These are phyloP conservation scores for Drosophila oshimai DNA, from an alignment of 1,140 invertebrate genomes.

Conservation along the genomic window DNA sequence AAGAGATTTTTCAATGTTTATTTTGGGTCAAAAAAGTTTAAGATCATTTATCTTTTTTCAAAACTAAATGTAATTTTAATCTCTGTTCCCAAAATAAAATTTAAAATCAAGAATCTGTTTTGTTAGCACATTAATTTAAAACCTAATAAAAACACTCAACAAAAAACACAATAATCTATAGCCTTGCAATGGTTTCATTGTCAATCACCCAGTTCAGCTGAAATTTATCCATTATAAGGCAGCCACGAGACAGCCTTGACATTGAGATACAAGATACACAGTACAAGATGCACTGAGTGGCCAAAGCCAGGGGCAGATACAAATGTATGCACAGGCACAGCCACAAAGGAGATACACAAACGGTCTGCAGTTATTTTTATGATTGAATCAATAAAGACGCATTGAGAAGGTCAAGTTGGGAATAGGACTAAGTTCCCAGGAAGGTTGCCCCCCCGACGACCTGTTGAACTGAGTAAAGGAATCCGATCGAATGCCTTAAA, in stretches of 20 bases:
- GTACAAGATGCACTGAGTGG: slow-evolving; percentile 7
- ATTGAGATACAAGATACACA: slow-evolving; percentile 44
- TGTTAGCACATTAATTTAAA: neutral
- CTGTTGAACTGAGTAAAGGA: slow-evolving; percentile 45
- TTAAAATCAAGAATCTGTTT: too few species aligned
- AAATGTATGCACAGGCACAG: neutral
- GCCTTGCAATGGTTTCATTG: slow-evolving; percentile 15
- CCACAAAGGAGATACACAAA: slow-evolving; percentile 6
- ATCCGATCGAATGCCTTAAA: slow-evolving; percentile 18
- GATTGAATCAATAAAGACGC: slow-evolving; percentile 72
- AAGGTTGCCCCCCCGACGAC: slow-evolving; percentile 7
- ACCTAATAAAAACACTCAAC: too few species aligned
- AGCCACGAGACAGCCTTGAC: slow-evolving; percentile 45
- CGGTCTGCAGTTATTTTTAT: slow-evolving; percentile 66
- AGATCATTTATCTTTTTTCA: too few species aligned
- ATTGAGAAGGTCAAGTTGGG: slow-evolving; percentile 46
- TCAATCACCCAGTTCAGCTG: slow-evolving; percentile 39
- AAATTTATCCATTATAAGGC: slow-evolving; percentile 52
- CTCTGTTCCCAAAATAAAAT: too few species aligned
- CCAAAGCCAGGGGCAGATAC: neutral
- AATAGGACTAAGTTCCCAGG: neutral
- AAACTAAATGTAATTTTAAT: too few species aligned
- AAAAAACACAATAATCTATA: neutral
- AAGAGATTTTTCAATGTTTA: too few species aligned
- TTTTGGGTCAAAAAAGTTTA: too few species aligned